Evolutionary conservation across 2,888 invertebrate species (phyloP).

Genomic region (Epinotia nisella): DNA sequence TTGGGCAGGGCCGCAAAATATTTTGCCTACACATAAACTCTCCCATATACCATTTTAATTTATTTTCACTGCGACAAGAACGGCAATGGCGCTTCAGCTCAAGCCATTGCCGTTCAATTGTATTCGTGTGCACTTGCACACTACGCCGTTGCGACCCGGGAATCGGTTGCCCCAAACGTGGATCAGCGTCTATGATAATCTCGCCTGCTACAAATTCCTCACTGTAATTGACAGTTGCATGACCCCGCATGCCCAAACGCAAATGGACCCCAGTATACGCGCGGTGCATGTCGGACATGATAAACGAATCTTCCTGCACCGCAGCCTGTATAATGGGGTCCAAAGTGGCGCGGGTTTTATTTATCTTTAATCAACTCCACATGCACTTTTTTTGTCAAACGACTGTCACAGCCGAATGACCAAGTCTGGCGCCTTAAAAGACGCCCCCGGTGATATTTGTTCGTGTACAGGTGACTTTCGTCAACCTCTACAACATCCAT

Average conservation of each 20-base stretch:
- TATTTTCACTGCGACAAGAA: background rate
- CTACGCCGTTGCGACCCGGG: background rate
- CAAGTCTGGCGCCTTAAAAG: slow-evolving; percentile 3
- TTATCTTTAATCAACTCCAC: too few species aligned
- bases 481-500: slow-evolving; percentile 1
- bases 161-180: background rate
- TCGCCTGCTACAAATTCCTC: background rate
- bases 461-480: slow-evolving; percentile 10
- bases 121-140: slow-evolving; percentile 7
- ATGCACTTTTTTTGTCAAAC: too few species aligned
- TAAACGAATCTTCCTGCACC: background rate
- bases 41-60: too few species aligned
- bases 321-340: slow-evolving; percentile 1
- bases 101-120: background rate
- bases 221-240: slow-evolving; percentile 6
- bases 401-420: slow-evolving; percentile 7
- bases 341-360: background rate
- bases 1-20: too few species aligned
- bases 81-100: slow-evolving; percentile 7
- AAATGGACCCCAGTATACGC: slow-evolving; percentile 7
- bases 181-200: background rate
- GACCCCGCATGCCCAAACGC: slow-evolving; percentile 12
- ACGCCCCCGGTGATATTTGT: slow-evolving; percentile 7
- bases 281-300: slow-evolving; percentile 4
- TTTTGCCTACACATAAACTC: too few species aligned